Conservation (phyloP, 2,113 vertebrate genomes). For the Todiramphus saurophagus region DNA sequence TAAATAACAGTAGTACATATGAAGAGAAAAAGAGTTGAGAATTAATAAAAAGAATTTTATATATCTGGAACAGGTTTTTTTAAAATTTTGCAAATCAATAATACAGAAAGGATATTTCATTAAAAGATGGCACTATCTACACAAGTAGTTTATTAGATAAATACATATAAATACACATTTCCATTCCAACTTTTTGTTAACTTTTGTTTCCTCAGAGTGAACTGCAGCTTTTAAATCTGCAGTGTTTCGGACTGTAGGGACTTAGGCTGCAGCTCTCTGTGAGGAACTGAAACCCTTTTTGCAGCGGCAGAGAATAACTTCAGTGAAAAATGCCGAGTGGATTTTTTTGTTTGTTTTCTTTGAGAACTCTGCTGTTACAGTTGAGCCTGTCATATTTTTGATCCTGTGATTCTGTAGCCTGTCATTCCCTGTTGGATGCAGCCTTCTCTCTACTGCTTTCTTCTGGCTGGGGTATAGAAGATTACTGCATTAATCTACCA, state of each 20-base stretch:
- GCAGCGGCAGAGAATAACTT: background rate
- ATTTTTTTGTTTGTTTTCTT: background rate
- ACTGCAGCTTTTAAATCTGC: background rate
- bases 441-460: background rate
- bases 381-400: background rate
- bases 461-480: background rate
- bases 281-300: background rate
- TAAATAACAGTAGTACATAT: background rate
- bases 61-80: background rate
- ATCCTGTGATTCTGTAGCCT: background rate
- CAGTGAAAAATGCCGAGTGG: background rate
- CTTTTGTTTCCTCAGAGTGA: background rate
- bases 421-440: background rate
- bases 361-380: background rate
- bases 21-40: background rate
- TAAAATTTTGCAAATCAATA: background rate
- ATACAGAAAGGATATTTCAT: background rate
- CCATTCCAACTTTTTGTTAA: background rate
- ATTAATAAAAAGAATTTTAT: background rate
- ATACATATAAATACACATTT: background rate
- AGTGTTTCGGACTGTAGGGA: background rate
- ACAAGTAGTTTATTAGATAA: background rate
- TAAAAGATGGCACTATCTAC: fast-evolving
- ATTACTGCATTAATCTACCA: background rate
- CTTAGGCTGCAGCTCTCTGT: background rate